phyloP scores from a whole-genome alignment of 2,888 invertebrate species.

The Pollenia angustigena region DNA sequence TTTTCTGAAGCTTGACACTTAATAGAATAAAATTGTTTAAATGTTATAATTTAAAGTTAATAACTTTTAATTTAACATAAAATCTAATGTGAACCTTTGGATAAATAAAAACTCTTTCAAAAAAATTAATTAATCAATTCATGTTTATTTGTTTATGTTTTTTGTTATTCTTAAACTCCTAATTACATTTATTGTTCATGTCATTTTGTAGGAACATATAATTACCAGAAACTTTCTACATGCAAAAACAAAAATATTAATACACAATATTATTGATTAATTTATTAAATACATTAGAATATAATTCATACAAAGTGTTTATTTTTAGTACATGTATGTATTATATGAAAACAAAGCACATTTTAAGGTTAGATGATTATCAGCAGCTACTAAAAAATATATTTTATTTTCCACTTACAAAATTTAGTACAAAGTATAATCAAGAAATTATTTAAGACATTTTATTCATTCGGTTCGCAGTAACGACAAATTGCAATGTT shows the following conservation, averaged over 20 bases:
- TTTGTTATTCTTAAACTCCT: neutral
- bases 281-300: slow-evolving; percentile 4
- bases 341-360: neutral
- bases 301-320: neutral
- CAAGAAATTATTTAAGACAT: no score
- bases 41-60: no score
- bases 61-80: no score
- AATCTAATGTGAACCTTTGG: no score
- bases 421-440: neutral
- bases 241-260: neutral
- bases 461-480: neutral
- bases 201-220: neutral
- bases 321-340: neutral
- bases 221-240: neutral
- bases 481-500: slow-evolving; percentile 1
- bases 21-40: no score
- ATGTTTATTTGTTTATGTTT: neutral
- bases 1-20: no score
- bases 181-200: neutral
- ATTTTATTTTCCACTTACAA: neutral
- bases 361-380: slow-evolving; percentile 6
- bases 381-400: neutral
- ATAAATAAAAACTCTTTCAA: no score
- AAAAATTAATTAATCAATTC: neutral
- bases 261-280: neutral